Evolutionary conservation across 2,113 vertebrate species (phyloP).

Genomic region (Thymallus thymallus): DNA sequence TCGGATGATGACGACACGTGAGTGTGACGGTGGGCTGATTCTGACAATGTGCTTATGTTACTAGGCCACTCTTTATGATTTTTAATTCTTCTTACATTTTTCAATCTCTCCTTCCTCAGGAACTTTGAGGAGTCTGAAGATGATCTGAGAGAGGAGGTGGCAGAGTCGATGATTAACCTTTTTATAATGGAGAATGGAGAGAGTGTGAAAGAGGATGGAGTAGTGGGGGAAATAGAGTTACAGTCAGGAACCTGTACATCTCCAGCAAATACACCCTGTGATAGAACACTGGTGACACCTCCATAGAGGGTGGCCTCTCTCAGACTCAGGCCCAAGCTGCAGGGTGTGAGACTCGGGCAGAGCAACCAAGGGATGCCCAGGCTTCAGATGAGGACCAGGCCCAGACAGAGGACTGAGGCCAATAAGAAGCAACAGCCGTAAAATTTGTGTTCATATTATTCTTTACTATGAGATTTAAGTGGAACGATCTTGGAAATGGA

Average conservation of each 20-base stretch:
- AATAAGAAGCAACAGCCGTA: not conserved
- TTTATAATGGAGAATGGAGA: slow-evolving; percentile 43
- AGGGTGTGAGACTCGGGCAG: not conserved
- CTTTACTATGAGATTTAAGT: slow-evolving; percentile 1
- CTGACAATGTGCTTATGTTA: not conserved
- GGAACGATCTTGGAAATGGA: not conserved
- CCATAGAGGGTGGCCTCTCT: not conserved
- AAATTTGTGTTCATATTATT: not conserved
- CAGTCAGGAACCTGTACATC: not conserved
- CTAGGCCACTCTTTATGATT: not conserved
- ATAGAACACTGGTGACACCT: not conserved
- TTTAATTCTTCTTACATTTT: too few species aligned
- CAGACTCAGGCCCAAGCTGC: not conserved
- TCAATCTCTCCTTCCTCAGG: too few species aligned
- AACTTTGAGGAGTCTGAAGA: slow-evolving; percentile 34
- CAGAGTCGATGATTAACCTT: slow-evolving; percentile 80
- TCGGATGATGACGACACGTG: slow-evolving; percentile 88
- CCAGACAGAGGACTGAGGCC: not conserved
- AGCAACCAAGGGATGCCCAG: too few species aligned
- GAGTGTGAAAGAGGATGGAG: slow-evolving; percentile 10
- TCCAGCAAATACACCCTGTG: not conserved
- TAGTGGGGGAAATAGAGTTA: not conserved
- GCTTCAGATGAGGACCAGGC: not conserved
- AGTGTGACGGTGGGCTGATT: slow-evolving; percentile 43
- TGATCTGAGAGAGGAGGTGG: slow-evolving; percentile 76